These are phyloP conservation scores for Mormyrus proboscirostris DNA, from an alignment of 2,797 vertebrate species.

Conservation along the genomic window DNA sequence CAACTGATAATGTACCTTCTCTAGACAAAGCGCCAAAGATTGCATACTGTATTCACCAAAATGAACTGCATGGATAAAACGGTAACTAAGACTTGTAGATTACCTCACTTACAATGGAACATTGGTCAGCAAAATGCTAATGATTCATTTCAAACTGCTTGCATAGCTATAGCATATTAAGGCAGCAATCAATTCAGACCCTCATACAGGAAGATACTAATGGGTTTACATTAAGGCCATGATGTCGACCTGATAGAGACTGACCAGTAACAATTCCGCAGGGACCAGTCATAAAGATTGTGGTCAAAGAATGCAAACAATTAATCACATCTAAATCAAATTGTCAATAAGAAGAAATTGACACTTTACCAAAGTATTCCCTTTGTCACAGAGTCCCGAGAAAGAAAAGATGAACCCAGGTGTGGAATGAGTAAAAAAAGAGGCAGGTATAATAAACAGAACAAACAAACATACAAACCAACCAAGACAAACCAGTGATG, in stretches of 20 bases:
- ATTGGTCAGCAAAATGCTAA: slow-evolving; percentile 30
- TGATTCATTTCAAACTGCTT: slow-evolving; percentile 30
- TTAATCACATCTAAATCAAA: slow-evolving; percentile 50
- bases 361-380: background rate
- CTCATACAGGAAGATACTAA: slow-evolving; percentile 9
- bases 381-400: background rate
- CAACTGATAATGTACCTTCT: background rate
- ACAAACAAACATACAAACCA: background rate
- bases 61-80: background rate
- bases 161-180: slow-evolving; percentile 16
- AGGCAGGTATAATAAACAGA: no score
- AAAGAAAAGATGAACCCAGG: background rate
- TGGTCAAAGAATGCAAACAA: slow-evolving; percentile 50
- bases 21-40: background rate
- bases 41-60: background rate
- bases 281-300: slow-evolving; percentile 26
- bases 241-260: slow-evolving; percentile 33
- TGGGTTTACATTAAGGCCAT: background rate
- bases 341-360: slow-evolving; percentile 39
- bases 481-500: background rate
- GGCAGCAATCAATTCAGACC: slow-evolving; percentile 22
- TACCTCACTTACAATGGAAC: background rate
- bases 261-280: slow-evolving; percentile 28
- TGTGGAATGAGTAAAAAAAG: background rate
- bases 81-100: slow-evolving; percentile 19